Evolutionary conservation across 1,140 invertebrate genomes (phyloP), one percentile per base, ranked within the genome.

Genomic region (Pseudomyrmex cubaensis): DNA sequence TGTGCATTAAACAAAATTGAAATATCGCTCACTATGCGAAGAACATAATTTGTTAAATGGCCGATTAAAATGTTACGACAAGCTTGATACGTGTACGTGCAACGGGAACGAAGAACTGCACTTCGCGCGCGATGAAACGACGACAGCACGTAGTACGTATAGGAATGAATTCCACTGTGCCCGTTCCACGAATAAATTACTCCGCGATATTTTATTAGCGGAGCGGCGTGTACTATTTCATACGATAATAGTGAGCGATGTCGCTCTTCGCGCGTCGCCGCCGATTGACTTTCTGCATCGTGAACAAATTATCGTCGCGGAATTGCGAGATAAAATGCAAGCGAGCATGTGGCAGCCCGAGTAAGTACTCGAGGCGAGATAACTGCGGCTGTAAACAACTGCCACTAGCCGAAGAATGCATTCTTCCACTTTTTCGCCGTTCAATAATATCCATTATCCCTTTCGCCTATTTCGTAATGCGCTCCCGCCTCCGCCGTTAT

Each of bases 231-330:
- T 35, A 48, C 76, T 59, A 72, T 72, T 80, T 80, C 76, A 70
- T 59, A 59, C 22, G 56, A 80, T 80, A 80, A 80, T 80, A 15
- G 22, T n/a, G 66, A 59, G 44, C 66, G 44, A 80, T 48, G 54
- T 17, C 76, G 64, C 15, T 78, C 8, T 66, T 35, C 64, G 52
- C 35, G 35, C 35, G 35, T 35, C 64, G 76, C 22, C n/a, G 66
- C 44, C 76, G 76, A 80, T 80, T 80, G 76, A 80, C 76, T 80
- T 72, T 76, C 61, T 54, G 54, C 76, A 80, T 80, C 76, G 76
- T 61, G 20, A 66, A 70, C 64, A 64, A 80, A 80, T 80, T 80
- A 80, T 80, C 76, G 54, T 9, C 54, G 20, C 44, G 56, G 56
- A 70, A 80, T 80, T 72, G 56, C 54, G 54, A 70, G 76, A 80